Evolutionary conservation across 2,113 vertebrate species (phyloP), one percentile per base, ranked within the genome.

Genomic region (Sturnus vulgaris): DNA sequence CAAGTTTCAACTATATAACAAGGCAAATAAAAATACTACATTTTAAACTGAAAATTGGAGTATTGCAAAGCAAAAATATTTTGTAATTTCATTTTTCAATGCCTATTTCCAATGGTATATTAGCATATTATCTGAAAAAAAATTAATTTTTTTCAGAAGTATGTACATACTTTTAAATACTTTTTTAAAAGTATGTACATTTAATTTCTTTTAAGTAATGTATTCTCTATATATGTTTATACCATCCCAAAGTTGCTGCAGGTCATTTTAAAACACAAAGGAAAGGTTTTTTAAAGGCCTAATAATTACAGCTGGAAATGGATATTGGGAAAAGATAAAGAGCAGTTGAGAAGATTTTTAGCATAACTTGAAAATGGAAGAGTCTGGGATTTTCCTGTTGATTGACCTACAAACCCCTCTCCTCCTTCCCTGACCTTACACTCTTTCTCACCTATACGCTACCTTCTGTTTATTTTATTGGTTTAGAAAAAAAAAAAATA

Each of bases 391-490:
- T 82, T 91, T 63, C 7, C 7, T 84, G 11, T 42, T 86, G 30
- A 37, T 12, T 55, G 7, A 39, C 30, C 10, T 70, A 55, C 3
- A 56, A 42, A n/a, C 1, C 2, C 5, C 1, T 4, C 4, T 3
- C 6, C 2, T 27, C 9, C 7, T 4, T 2, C 15, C 9, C 12
- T 2, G 2, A 33, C 5, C 17, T 66, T 66, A 59, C 7, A 35
- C 11, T 60, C 15, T 6, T 75, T 78, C 35, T 66, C 25, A n/a
- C 1, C 1, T 6, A 50, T n/a, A 73, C 0, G 0, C 5, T 28
- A 35, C 8, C 15, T 33, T 65, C 12, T 17, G 7, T 24, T 91
- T 50, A 64, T 65, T 83, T 86, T 50, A 33, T 15, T 8, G 1
- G 11, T 78, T 70, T 70, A 53, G 9, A 46, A 64, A 66, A 50